Percentiles rank a stretch among this genome's conserved stretches.
These are phyloP conservation scores for Euphonia xanthogaster DNA, from an alignment of 2,797 vertebrate species.

Conservation along the genomic window DNA sequence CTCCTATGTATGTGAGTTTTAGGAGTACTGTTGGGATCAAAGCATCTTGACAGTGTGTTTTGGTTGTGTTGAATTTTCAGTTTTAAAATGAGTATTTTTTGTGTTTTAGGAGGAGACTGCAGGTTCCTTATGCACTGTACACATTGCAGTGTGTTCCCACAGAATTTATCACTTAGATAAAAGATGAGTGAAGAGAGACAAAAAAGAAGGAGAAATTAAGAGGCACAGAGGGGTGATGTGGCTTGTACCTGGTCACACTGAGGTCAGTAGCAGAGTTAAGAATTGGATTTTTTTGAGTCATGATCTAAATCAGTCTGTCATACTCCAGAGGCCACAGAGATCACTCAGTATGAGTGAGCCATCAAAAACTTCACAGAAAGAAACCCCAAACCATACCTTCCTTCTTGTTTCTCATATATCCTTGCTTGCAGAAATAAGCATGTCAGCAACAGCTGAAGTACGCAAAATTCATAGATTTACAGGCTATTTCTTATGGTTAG, in stretches of 20 bases:
- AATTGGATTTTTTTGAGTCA: not conserved
- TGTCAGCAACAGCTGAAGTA: not conserved
- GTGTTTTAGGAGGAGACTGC: not conserved
- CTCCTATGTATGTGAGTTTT: not conserved
- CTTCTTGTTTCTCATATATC: not conserved
- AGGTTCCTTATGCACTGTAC: not conserved
- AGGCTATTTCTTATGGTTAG: not conserved
- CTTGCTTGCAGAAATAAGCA: not conserved
- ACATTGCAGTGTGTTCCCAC: not conserved
- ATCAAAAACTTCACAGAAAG: not conserved
- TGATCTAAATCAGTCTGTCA: not conserved
- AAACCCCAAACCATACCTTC: not conserved
- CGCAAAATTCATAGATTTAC: not conserved
- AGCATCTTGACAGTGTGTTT: not conserved
- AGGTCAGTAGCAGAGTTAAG: conserved; percentile 10
- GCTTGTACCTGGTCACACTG: not conserved
- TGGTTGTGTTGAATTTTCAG: not conserved
- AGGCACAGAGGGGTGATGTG: not conserved
- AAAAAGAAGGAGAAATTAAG: conserved; percentile 23
- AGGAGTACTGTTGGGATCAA: not conserved
- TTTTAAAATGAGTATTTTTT: not conserved
- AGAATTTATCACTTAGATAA: conserved; percentile 5
- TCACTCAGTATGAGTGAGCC: not conserved
- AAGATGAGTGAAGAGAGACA: conserved; percentile 11
- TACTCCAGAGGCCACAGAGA: not conserved